Base-by-base conservation (phyloP, 92 coral and sea anemone genomes). In the Zoanthus sansibaricus region DNA sequence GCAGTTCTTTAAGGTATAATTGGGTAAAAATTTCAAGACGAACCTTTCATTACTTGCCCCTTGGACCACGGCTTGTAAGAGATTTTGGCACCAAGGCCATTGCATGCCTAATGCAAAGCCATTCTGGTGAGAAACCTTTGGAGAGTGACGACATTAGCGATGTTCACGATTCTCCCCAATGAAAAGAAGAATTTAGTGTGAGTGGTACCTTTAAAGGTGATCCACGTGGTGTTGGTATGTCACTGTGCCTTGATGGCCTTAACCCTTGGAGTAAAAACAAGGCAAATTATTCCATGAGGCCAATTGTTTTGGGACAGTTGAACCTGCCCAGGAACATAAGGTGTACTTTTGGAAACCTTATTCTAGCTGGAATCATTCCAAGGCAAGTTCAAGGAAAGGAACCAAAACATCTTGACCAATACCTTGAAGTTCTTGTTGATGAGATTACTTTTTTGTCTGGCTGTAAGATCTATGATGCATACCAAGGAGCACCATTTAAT, bases 241-340 rank as follows among this genome's bases (percentile, higher is more conserved):
- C 88, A 0, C 14, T 87, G 67, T 87, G 89, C 10, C 82, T 77
- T 0, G 89, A 91, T 91, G 94, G 89, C 0, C 83, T 90, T 21
- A 90, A 90, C 59, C 92, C 92, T 11, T 90, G 86, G 83, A 90
- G 89, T 78, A 79, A 72, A 46, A 90, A 86, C 83, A 86, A 78
- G 56, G 4, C 55, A 45, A 78, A 21, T 20, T 90, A 90, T 46
- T 90, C 93, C 6, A 86, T 90, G 90, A 86, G 90, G 93, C 88
- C 93, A 3, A 82, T 90, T 61, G 88, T 86, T 16, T 70, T 86
- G 15, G 86, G 55, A 14, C 84, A 82, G 13, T 48, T 86, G 32
- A 90, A 90, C 31, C 71, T 90, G 0, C 86, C 93, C 31, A 46
- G 86, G 77, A 32, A 54, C 4, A 12, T 55, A 0, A 73, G 93